These are phyloP conservation scores for Rafetus swinhoei DNA, from an alignment of 2,113 vertebrate species.

Conservation along the genomic window DNA sequence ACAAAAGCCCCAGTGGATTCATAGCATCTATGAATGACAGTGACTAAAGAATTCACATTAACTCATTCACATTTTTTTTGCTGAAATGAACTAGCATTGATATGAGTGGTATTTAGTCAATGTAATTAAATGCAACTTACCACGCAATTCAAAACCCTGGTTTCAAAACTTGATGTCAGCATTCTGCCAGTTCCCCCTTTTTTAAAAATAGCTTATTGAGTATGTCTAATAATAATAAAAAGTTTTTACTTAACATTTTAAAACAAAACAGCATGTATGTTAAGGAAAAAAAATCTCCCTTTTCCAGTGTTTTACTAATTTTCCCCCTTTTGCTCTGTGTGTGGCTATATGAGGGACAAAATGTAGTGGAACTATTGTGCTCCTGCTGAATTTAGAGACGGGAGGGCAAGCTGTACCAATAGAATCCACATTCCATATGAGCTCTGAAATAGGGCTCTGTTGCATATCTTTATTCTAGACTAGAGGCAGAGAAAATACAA, in stretches of 20 bases:
- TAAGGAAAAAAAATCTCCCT: not conserved
- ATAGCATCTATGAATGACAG: not conserved
- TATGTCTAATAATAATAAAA: not conserved
- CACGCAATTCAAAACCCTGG: not conserved
- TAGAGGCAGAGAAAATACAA: not conserved
- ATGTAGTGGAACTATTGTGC: not conserved
- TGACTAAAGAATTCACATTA: not conserved
- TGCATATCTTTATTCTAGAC: not conserved
- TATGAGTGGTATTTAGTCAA: not conserved
- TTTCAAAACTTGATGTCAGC: not conserved
- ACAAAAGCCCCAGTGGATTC: not conserved
- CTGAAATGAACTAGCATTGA: not conserved
- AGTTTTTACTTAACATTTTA: not conserved
- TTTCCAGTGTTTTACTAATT: not conserved
- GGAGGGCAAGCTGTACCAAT: not conserved
- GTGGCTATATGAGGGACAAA: not conserved
- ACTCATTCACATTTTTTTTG: not conserved
- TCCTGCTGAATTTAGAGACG: not conserved
- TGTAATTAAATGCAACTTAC: not conserved
- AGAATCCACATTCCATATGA: not conserved
- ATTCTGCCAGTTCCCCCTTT: not conserved
- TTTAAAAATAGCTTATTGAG: constrained; percentile 12
- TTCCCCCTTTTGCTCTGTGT: not conserved
- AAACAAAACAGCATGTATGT: not conserved
- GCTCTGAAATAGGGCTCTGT: not conserved